A percentile compares a stretch with the other conserved stretches of the same genome.
phyloP scores from a whole-genome alignment of 2,797 vertebrate genomes.

The Podarcis lilfordi region DNA sequence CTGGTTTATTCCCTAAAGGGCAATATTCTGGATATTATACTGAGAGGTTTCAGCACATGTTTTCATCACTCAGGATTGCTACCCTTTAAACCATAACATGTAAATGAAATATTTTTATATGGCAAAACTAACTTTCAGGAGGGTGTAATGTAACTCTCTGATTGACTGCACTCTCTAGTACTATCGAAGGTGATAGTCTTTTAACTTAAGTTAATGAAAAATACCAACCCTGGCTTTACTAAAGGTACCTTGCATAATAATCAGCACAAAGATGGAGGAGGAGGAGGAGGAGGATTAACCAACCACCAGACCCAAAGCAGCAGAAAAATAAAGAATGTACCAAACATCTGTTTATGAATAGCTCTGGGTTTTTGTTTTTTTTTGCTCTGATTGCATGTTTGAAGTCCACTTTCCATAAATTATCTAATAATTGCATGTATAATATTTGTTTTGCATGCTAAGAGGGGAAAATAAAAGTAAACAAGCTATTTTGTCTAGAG shows the following conservation, averaged over 20 bases:
- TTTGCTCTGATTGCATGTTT: slow-evolving; percentile 56
- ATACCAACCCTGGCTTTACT: slow-evolving; percentile 31
- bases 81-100: slow-evolving; percentile 59
- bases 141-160: neutral
- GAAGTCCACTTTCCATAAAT: slow-evolving; percentile 59
- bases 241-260: slow-evolving; percentile 23
- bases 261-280: slow-evolving; percentile 1
- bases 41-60: neutral
- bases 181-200: slow-evolving; percentile 28
- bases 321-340: slow-evolving; percentile 32
- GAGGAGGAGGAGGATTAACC: slow-evolving; percentile 3
- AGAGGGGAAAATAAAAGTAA: slow-evolving; percentile 54
- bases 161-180: neutral
- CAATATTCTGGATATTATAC: slow-evolving; percentile 56
- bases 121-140: slow-evolving; percentile 42
- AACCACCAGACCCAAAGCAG: slow-evolving; percentile 29
- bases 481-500: slow-evolving; percentile 40
- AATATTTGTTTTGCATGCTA: slow-evolving; percentile 35
- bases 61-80: slow-evolving; percentile 60
- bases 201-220: slow-evolving; percentile 34
- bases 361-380: neutral
- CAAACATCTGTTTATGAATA: slow-evolving; percentile 59
- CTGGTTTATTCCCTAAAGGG: slow-evolving; percentile 55
- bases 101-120: slow-evolving; percentile 64
- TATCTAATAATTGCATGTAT: slow-evolving; percentile 44